Conservation (phyloP, 30 jellyfish, hydroid and myxozoan species). For the Pelagia noctiluca region DNA sequence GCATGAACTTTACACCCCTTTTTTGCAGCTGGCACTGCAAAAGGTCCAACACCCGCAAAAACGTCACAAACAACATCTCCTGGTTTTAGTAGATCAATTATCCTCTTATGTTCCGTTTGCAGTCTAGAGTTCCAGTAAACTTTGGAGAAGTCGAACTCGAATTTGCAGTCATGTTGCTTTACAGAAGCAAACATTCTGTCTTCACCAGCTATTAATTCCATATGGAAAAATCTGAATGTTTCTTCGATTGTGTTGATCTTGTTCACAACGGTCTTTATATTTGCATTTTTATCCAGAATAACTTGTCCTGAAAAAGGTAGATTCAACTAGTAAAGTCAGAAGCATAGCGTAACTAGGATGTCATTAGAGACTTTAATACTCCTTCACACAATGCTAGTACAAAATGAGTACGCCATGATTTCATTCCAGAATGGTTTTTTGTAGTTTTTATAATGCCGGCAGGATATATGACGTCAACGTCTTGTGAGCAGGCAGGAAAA, state of each 20-base stretch:
- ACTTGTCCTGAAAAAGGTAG: slow-evolving; percentile 80
- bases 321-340: no score
- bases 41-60: slow-evolving; percentile 99
- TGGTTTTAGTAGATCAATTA: slow-evolving; percentile 63
- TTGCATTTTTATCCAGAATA: slow-evolving; percentile 85
- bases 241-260: slow-evolving; percentile 87
- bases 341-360: no score
- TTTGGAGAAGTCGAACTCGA: slow-evolving; percentile 91
- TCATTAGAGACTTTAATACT: no score
- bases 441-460: no score
- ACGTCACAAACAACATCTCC: slow-evolving; percentile 92
- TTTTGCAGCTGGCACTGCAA: slow-evolving; percentile 95
- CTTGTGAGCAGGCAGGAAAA: no score
- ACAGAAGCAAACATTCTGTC: slow-evolving; percentile 80
- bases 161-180: slow-evolving; percentile 87
- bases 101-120: slow-evolving; percentile 89
- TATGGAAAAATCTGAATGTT: slow-evolving; percentile 83
- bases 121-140: slow-evolving; percentile 98
- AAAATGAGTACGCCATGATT: no score
- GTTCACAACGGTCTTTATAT: slow-evolving; percentile 96
- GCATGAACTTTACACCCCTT: slow-evolving; percentile 89
- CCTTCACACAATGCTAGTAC: no score
- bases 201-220: slow-evolving; percentile 97
- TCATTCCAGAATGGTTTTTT: no score
- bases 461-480: no score